phyloP scores from a whole-genome alignment of 2,797 vertebrate species.

The Enteromius unitaeniatus region DNA sequence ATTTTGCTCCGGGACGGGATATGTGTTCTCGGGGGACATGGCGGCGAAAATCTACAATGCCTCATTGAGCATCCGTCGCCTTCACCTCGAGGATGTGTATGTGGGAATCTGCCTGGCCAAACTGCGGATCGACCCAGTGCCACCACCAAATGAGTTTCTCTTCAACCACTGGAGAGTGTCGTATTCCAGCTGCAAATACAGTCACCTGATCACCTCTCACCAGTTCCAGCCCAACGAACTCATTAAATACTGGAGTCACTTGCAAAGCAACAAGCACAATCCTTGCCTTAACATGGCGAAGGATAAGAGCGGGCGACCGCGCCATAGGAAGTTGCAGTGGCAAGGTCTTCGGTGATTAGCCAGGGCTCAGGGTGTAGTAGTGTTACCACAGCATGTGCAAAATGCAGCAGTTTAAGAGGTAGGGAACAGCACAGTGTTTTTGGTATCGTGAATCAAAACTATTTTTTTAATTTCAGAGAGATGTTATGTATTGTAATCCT shows the following conservation, averaged over 20 bases:
- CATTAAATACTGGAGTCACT: constrained; percentile 98
- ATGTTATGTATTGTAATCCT: constrained; percentile 76
- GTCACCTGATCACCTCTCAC: constrained; percentile 98
- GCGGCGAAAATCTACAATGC: constrained; percentile 94
- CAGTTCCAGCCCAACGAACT: constrained; percentile 98
- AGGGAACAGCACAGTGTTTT: constrained; percentile 81
- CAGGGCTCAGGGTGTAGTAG: constrained; percentile 36
- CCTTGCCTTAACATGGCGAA: constrained; percentile 91
- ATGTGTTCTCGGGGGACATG: constrained; percentile 98
- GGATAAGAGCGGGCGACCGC: constrained; percentile 90
- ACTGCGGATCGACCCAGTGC: constrained; percentile 92
- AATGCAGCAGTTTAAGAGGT: constrained; percentile 76
- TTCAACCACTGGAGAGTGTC: constrained; percentile 99
- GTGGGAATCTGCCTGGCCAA: constrained; percentile 98
- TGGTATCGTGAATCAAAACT: constrained; percentile 83
- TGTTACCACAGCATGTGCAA: constrained; percentile 63
- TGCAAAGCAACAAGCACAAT: constrained; percentile 99
- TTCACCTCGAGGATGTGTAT: constrained; percentile 97
- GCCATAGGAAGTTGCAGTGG: constrained; percentile 90
- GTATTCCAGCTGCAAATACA: constrained; percentile 99
- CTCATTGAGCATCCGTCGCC: constrained; percentile 92
- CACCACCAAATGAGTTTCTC: constrained; percentile 97
- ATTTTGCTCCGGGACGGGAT: constrained; percentile 98
- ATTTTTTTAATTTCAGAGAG: constrained; percentile 90
- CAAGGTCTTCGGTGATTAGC: constrained; percentile 70